phyloP scores from a whole-genome alignment of 1,140 invertebrate genomes.

The Eriocheir sinensis region DNA sequence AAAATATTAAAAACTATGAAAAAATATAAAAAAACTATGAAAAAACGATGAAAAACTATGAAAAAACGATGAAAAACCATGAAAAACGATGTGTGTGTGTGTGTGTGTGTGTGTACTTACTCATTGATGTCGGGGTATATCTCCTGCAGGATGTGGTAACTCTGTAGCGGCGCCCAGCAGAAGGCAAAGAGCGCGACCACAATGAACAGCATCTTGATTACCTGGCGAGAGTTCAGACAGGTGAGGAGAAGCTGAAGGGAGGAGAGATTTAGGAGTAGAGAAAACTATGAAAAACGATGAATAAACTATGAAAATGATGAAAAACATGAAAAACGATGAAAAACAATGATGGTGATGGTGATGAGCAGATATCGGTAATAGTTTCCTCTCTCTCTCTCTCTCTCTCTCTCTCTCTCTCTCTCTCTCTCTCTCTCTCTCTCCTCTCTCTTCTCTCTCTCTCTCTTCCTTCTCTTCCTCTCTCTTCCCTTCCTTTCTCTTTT shows the following conservation, averaged over 20 bases:
- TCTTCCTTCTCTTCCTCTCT: background rate
- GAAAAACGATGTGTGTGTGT: too few relatives aligned
- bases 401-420: background rate
- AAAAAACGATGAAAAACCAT: too few relatives aligned
- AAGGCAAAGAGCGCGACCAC: constrained; percentile 90
- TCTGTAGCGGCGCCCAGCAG: constrained; percentile 91
- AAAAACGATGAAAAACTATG: too few relatives aligned
- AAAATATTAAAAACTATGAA: too few relatives aligned
- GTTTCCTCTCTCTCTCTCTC: background rate
- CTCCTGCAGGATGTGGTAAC: constrained; percentile 88
- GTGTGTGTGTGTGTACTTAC: constrained; percentile 82
- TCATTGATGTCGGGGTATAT: constrained; percentile 88
- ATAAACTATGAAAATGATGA: background rate
- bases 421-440: background rate
- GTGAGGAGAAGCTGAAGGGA: too few relatives aligned
- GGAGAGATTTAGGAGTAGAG: too few relatives aligned
- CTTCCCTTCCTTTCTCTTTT: background rate
- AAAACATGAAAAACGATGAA: background rate
- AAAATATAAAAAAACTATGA: too few relatives aligned
- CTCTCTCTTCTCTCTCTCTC: background rate
- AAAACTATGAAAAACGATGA: too few relatives aligned
- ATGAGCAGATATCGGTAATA: too few relatives aligned
- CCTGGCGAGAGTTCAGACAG: too few relatives aligned
- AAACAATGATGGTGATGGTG: background rate
- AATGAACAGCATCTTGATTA: constrained; percentile 92